Base-by-base conservation (phyloP, 2,113 vertebrate genomes). In the Merops nubicus region DNA sequence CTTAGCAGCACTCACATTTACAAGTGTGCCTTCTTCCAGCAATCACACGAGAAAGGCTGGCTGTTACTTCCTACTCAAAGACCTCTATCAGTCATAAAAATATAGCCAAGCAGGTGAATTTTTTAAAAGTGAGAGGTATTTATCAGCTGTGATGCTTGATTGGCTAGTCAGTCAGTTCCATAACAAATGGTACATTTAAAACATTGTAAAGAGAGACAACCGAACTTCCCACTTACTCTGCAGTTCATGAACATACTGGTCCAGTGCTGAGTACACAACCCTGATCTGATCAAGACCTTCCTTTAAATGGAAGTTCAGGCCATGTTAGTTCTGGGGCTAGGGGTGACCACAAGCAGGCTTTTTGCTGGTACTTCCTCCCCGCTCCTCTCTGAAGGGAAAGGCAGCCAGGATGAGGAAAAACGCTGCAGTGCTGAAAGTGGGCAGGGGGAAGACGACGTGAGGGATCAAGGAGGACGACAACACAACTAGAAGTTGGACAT, bases 211-310 rank as follows among this genome's bases (percentile, higher is more conserved):
- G 2, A 67, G 20, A 76, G 60, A 62, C 6, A 80, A 16, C 5
- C 26, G 23, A 88, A 36, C 25, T 68, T 74, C 36, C 25, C 19
- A 50, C 1, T 11, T 67, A 22, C 29, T 57, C 54, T 25, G 17
- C 38, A 18, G 11, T 40, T 65, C 43, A 6, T 12, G 17, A 42
- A 22, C 11, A 8, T 1, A 11, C 0, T 5, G n/a, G 12, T n/a
- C 2, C 16, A 57, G 64, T 70, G 42, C n/a, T 62, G 38, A n/a
- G 21, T 51, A 6, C 17, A 36, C 15, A 85, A 12, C 12, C 45
- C 83, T 60, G 29, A 17, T 19, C 12, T 54, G 29, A 59, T 26
- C 63, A 64, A 63, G 12, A 64, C 13, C 25, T 77, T 62, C 51
- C 47, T 45, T 48, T 18, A n/a, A 19, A 38, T 8, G 17, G 54